These are phyloP conservation scores for Atopsyche davidsoni DNA, from an alignment of 1,140 invertebrate genomes.

Conservation along the genomic window DNA sequence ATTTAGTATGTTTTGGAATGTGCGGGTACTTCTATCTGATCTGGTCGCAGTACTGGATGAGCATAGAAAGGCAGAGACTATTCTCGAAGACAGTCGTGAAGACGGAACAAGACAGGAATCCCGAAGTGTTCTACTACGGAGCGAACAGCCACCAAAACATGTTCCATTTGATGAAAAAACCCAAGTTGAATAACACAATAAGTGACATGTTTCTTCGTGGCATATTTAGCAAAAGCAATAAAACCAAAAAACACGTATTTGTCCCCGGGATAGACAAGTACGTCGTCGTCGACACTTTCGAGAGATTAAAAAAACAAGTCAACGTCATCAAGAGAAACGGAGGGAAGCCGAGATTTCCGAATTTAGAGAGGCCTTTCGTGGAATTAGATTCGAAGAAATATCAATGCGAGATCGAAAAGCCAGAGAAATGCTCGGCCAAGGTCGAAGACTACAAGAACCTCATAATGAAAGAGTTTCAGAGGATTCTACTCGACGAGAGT, in stretches of 20 bases:
- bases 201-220: slow-evolving; percentile 13
- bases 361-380: slow-evolving; percentile 47
- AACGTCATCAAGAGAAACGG: slow-evolving; percentile 33
- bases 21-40: slow-evolving; percentile 64
- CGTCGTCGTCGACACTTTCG: slow-evolving; percentile 17
- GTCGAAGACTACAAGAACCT: slow-evolving; percentile 50
- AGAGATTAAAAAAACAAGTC: slow-evolving; percentile 34
- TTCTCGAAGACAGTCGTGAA: slow-evolving; percentile 39
- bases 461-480: slow-evolving; percentile 52
- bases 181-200: slow-evolving; percentile 11
- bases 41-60: slow-evolving; percentile 65
- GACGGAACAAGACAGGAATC: slow-evolving; percentile 32
- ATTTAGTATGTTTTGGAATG: slow-evolving; percentile 63
- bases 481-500: slow-evolving; percentile 54
- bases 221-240: slow-evolving; percentile 32
- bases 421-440: slow-evolving; percentile 42
- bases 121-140: slow-evolving; percentile 34
- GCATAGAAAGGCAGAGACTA: slow-evolving; percentile 46
- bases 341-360: slow-evolving; percentile 53
- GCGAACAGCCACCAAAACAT: slow-evolving; percentile 26
- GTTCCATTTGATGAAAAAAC: slow-evolving; percentile 11
- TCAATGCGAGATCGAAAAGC: slow-evolving; percentile 44
- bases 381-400: slow-evolving; percentile 50
- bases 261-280: slow-evolving; percentile 10
- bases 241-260: slow-evolving; percentile 1